phyloP scores from a whole-genome alignment of 2,797 vertebrate genomes.

The Coendou prehensilis region DNA sequence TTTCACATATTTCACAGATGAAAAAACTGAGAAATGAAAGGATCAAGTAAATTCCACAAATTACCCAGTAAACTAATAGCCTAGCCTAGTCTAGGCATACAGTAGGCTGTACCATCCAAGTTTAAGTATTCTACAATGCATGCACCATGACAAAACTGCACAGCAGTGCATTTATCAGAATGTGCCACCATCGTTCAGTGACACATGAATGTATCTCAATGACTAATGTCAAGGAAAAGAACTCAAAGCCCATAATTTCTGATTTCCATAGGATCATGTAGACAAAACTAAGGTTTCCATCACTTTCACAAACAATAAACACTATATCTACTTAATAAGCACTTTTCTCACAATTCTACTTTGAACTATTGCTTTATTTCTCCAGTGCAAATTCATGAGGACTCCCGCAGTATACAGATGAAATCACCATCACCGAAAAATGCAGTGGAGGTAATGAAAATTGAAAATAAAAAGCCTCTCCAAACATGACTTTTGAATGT shows the following conservation, averaged over 20 bases:
- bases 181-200: neutral
- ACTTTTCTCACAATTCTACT: slow-evolving; percentile 13
- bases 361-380: slow-evolving; percentile 31
- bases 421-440: slow-evolving; percentile 41
- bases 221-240: slow-evolving; percentile 20
- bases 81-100: neutral
- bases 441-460: neutral
- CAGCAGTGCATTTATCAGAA: neutral
- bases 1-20: neutral
- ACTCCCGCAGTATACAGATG: neutral
- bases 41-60: neutral
- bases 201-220: neutral
- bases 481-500: neutral
- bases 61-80: neutral
- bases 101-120: neutral
- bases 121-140: neutral
- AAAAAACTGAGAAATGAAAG: slow-evolving; percentile 39
- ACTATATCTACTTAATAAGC: slow-evolving; percentile 32
- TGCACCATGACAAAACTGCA: neutral
- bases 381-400: neutral
- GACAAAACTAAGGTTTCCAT: neutral
- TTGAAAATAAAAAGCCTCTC: neutral
- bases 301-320: slow-evolving; percentile 63
- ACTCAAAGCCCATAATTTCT: slow-evolving; percentile 36
- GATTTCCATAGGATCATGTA: neutral